A percentile compares a stretch with the other conserved stretches of the same genome.
phyloP scores from a whole-genome alignment of 2,888 invertebrate genomes.

The Lasioglossum lativentre region DNA sequence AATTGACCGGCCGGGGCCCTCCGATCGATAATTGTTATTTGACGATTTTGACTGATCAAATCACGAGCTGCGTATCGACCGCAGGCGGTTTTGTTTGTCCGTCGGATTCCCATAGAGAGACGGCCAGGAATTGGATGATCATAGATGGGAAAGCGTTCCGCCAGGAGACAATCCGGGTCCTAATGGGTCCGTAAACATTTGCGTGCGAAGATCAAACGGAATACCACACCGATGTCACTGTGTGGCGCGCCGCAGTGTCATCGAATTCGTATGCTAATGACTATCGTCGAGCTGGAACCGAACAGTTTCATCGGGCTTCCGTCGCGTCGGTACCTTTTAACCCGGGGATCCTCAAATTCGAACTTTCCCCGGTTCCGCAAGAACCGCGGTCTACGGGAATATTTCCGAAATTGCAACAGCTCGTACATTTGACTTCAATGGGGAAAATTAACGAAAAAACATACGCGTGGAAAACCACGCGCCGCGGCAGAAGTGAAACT shows the following conservation, averaged over 20 bases:
- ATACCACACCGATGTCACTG: conserved; percentile 63
- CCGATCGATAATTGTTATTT: conserved; percentile 37
- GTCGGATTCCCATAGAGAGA: conserved; percentile 20
- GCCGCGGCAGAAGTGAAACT: too few species aligned
- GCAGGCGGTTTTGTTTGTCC: conserved; percentile 50
- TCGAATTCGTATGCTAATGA: conserved; percentile 65
- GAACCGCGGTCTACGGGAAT: not conserved
- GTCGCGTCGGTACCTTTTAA: too few species aligned
- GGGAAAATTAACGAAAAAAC: too few species aligned
- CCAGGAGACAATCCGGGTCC: conserved; percentile 56
- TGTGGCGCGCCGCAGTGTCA: conserved; percentile 64
- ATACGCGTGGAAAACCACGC: too few species aligned
- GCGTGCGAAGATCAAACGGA: conserved; percentile 78
- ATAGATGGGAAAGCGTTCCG: conserved; percentile 30
- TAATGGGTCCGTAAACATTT: conserved; percentile 81
- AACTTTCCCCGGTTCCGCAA: not conserved
- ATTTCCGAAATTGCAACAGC: not conserved
- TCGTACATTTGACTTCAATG: too few species aligned
- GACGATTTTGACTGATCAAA: conserved; percentile 48
- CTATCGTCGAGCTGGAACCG: not conserved
- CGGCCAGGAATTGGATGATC: conserved; percentile 28
- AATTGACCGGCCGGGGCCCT: not conserved
- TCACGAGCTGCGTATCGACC: conserved; percentile 42
- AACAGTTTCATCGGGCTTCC: not conserved
- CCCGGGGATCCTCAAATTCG: not conserved